Evolutionary conservation across 35 echinoderm and acorn worm species (phyloP).

Genomic region (Ophiothrix spiculata): DNA sequence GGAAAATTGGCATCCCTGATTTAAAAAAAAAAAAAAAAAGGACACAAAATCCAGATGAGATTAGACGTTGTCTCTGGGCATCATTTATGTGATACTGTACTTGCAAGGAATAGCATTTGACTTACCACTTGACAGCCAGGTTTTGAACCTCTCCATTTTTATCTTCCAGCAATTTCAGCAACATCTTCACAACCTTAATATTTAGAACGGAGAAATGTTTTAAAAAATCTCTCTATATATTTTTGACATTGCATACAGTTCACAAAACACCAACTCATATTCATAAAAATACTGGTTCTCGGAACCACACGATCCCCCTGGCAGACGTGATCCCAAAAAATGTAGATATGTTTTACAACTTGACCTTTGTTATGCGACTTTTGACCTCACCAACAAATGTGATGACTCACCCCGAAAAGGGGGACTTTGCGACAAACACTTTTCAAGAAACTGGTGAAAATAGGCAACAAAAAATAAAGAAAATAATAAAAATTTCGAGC

Average conservation of each 20-base stretch:
- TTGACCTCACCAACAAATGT: too few species aligned
- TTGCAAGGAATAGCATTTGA: background rate
- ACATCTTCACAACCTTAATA: constrained; percentile 93
- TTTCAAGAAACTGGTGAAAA: too few species aligned
- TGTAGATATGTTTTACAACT: background rate
- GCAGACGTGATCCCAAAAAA: too few species aligned
- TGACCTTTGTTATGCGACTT: background rate
- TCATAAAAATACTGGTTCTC: too few species aligned
- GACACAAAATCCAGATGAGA: background rate
- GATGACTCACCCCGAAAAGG: too few species aligned
- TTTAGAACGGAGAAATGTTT: background rate
- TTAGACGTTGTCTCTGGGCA: background rate
- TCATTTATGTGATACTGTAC: background rate
- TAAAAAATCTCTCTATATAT: background rate
- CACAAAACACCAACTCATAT: too few species aligned
- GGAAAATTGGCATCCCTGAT: background rate
- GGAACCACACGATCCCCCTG: too few species aligned
- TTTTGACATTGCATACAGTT: too few species aligned
- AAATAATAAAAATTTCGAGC: too few species aligned
- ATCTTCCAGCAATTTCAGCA: constrained; percentile 94
- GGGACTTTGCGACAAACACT: too few species aligned
- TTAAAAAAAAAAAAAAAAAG: background rate
- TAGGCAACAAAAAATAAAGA: too few species aligned
- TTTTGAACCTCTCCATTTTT: constrained; percentile 99
- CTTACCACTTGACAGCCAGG: constrained; percentile 93